Conservation (phyloP, 2,888 invertebrate species). For the Ormyrus thymus region DNA sequence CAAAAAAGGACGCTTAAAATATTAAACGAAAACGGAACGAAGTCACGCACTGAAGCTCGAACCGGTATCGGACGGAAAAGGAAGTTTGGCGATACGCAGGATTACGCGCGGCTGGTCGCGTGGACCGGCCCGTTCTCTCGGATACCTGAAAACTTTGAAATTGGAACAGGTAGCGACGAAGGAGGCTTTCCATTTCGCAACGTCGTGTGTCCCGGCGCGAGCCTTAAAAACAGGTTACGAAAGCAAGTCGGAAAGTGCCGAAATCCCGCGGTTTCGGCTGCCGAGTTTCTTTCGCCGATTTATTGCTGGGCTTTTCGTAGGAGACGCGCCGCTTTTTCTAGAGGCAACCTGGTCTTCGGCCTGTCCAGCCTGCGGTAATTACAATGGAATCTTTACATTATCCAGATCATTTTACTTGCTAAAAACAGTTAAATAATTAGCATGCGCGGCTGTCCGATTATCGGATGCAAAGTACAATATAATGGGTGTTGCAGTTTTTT, state of each 20-base stretch:
- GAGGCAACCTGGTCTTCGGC: not conserved
- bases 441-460: not conserved
- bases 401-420: constrained; percentile 14
- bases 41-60: not conserved
- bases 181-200: not conserved
- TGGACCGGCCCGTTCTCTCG: not conserved
- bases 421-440: not conserved
- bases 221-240: constrained; percentile 14
- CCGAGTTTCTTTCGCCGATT: not conserved
- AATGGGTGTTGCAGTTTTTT: not conserved
- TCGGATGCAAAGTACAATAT: not conserved
- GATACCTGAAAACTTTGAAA: not conserved
- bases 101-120: not conserved
- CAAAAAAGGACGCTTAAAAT: not conserved
- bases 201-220: too few relatives aligned
- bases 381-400: constrained; percentile 1
- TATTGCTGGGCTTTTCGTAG: not conserved
- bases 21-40: not conserved
- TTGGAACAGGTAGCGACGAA: constrained; percentile 5
- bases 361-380: not conserved
- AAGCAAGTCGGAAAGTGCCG: not conserved
- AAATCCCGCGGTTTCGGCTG: not conserved
- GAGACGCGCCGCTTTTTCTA: not conserved
- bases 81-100: not conserved
- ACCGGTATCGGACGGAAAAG: not conserved